phyloP scores from a whole-genome alignment of 2,113 vertebrate species.

The Chaenocephalus aceratus region DNA sequence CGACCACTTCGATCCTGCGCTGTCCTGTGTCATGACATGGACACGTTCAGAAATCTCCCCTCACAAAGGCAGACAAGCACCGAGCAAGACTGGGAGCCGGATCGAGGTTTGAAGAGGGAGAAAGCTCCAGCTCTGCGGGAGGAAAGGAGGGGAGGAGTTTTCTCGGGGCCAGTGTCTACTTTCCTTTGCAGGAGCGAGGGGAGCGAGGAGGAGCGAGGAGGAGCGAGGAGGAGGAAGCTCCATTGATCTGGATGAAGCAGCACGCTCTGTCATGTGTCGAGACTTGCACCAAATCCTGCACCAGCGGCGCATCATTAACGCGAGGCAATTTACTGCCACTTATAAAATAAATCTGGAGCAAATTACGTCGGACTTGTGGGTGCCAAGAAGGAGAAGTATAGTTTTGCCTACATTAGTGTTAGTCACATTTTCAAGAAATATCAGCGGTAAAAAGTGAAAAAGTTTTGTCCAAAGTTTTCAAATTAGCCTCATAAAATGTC shows the following conservation, averaged over 20 bases:
- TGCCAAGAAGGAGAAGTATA: background rate
- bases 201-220: slow-evolving; percentile 37
- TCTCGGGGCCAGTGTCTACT: slow-evolving; percentile 68
- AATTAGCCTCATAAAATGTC: background rate
- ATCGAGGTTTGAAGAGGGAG: slow-evolving; percentile 62
- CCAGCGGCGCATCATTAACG: slow-evolving; percentile 10
- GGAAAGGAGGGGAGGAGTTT: slow-evolving; percentile 76
- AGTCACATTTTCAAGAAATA: background rate
- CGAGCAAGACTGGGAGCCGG: slow-evolving; percentile 54
- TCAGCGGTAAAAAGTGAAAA: background rate
- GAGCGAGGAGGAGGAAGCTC: slow-evolving; percentile 24
- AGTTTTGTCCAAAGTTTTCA: background rate
- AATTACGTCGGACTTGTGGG: background rate
- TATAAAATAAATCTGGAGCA: background rate
- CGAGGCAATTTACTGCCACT: background rate
- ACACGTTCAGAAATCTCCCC: slow-evolving; percentile 39
- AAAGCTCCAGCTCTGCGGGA: slow-evolving; percentile 58
- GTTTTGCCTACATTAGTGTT: background rate
- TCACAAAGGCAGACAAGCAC: slow-evolving; percentile 52
- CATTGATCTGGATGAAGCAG: slow-evolving; percentile 23
- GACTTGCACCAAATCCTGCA: slow-evolving; percentile 38
- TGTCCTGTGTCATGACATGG: slow-evolving; percentile 71
- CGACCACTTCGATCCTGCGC: slow-evolving; percentile 64
- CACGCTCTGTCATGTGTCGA: slow-evolving; percentile 26
- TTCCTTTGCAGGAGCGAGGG: slow-evolving; percentile 53